Conservation (phyloP, 2,797 vertebrate genomes). For the Sebastes trivittatus region DNA sequence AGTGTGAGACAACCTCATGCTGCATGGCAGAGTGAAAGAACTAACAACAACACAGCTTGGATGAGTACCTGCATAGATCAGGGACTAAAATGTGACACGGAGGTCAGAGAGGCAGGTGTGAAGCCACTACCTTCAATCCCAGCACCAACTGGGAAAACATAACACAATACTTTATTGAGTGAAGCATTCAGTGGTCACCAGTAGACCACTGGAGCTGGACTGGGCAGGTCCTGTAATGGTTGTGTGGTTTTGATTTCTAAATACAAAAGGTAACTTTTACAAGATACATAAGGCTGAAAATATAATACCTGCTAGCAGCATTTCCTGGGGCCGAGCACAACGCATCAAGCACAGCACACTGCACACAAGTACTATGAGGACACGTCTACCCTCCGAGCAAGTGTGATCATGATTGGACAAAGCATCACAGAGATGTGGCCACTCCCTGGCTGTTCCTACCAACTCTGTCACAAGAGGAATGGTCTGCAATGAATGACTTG, state of each 20-base stretch:
- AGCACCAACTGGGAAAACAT: neutral
- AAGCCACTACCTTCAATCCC: neutral
- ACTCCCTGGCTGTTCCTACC: neutral
- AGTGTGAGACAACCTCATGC: slow-evolving; percentile 52
- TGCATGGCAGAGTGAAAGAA: slow-evolving; percentile 17
- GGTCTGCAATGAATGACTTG: neutral
- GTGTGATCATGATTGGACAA: neutral
- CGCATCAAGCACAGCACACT: neutral
- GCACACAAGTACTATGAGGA: slow-evolving; percentile 1
- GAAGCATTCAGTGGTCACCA: neutral
- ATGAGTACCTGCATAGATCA: slow-evolving; percentile 4
- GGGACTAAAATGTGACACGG: slow-evolving; percentile 22
- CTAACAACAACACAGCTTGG: slow-evolving; percentile 37
- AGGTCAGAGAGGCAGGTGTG: slow-evolving; percentile 28
- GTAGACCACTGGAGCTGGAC: neutral
- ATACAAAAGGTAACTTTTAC: neutral
- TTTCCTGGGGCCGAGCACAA: neutral
- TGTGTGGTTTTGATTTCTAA: neutral
- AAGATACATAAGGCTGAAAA: neutral
- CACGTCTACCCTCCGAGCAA: neutral
- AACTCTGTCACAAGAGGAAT: neutral
- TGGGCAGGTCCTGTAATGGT: neutral
- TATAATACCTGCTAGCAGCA: neutral
- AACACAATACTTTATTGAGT: neutral
- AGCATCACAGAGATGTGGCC: neutral